Conservation (phyloP, 2,888 invertebrate genomes). For the Drosophila fungiperda region DNA sequence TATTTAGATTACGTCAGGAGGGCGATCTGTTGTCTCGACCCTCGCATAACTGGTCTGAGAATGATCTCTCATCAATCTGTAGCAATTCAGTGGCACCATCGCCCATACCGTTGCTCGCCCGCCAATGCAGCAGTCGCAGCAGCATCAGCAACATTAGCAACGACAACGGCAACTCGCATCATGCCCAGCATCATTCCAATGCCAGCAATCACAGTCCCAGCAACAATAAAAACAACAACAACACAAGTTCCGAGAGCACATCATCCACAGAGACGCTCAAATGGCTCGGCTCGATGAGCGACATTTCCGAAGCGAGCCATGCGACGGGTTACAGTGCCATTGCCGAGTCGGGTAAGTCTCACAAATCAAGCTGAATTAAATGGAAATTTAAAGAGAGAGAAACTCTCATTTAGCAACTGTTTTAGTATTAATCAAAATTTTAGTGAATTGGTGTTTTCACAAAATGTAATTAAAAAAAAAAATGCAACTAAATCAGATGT, state of each 20-base stretch:
- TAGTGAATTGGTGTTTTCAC: background rate
- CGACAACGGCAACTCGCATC: slow-evolving; percentile 30
- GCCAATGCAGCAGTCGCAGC: slow-evolving; percentile 55
- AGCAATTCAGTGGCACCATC: slow-evolving; percentile 81
- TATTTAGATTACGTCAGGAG: slow-evolving; percentile 84
- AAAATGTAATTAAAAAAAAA: background rate
- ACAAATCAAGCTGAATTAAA: background rate
- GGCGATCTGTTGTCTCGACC: slow-evolving; percentile 85
- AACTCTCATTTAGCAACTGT: background rate
- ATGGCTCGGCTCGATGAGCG: slow-evolving; percentile 92
- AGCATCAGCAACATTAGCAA: slow-evolving; percentile 51
- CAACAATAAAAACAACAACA: slow-evolving; percentile 57
- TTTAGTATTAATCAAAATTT: background rate
- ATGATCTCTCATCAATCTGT: slow-evolving; percentile 84
- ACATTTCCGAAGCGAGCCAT: slow-evolving; percentile 88
- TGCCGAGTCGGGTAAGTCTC: slow-evolving; percentile 84
- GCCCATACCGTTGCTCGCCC: slow-evolving; percentile 70
- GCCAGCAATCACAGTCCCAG: slow-evolving; percentile 47
- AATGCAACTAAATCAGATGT: background rate
- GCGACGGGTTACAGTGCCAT: slow-evolving; percentile 86
- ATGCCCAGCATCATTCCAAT: slow-evolving; percentile 47
- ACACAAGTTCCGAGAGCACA: slow-evolving; percentile 85
- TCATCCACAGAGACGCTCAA: slow-evolving; percentile 91
- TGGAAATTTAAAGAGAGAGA: background rate
- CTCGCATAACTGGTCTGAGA: slow-evolving; percentile 85